These are phyloP conservation scores for Cyclargus thomasi DNA, from an alignment of 1,140 invertebrate species.

Conservation along the genomic window DNA sequence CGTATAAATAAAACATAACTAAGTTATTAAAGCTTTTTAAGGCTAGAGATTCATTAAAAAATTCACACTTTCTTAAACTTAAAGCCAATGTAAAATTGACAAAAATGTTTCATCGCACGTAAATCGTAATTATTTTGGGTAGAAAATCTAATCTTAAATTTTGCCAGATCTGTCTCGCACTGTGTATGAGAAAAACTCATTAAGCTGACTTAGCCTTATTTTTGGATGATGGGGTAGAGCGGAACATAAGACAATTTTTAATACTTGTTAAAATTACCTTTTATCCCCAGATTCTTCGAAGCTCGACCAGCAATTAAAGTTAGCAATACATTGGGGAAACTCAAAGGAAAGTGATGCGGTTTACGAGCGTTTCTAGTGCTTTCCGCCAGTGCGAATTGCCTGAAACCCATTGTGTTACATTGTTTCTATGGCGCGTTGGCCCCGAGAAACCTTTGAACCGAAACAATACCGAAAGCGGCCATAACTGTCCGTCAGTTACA, in stretches of 20 bases:
- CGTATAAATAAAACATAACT: background rate
- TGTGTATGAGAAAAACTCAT: too few species aligned
- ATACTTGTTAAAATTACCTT: too few species aligned
- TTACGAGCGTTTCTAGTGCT: conserved; percentile 32
- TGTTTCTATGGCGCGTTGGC: conserved; percentile 17
- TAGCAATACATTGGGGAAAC: background rate
- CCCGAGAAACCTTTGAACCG: conserved; percentile 16
- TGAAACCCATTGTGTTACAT: conserved; percentile 18
- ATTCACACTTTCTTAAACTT: background rate
- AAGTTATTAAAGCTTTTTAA: background rate
- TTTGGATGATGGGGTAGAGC: too few species aligned
- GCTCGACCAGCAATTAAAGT: background rate
- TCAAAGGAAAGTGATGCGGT: conserved; percentile 26
- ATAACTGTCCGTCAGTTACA: conserved; percentile 10
- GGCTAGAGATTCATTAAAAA: background rate
- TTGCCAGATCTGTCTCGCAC: too few species aligned
- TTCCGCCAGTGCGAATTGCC: conserved; percentile 19
- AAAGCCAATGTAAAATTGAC: too few species aligned
- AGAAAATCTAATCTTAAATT: too few species aligned
- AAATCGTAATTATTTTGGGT: too few species aligned
- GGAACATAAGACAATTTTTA: too few species aligned
- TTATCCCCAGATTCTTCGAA: too few species aligned
- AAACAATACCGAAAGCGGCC: conserved; percentile 11
- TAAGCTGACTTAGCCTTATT: too few species aligned
- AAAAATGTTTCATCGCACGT: too few species aligned